Base-by-base conservation (phyloP, 2,113 vertebrate species). In the Oenanthe oenanthe region DNA sequence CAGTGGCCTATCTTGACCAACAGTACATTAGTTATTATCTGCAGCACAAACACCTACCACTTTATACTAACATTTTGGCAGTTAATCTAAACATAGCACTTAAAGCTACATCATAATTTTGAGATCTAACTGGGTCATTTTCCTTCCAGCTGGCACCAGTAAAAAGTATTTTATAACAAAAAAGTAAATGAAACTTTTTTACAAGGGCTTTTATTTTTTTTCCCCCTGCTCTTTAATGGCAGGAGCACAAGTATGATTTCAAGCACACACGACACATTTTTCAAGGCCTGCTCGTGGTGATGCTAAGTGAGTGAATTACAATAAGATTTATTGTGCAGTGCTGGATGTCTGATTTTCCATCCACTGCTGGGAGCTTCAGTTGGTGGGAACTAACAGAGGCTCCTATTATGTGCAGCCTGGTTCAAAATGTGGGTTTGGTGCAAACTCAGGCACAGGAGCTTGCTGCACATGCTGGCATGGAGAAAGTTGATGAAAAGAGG, bases 21-120 rank as follows among this genome's bases (percentile, higher is more conserved):
- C 96, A 98, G 97, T 96, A 97, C 98, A 99, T 99, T 99, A 98
- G 98, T 99, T 99, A 99, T 98, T 98, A 98, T 98, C 97, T 97
- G 97, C 98, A 98, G 98, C 97, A 98, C 98, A 99, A 98, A 99
- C 98, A 99, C 98, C 98, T 99, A 98, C 98, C 98, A 98, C 98
- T 99, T 98, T 99, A 98, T 98, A 98, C 98, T 98, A 98, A 99
- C 98, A 98, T 98, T 98, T 98, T 99, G 99, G 98, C 99, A 99
- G 98, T 97, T 98, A 98, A 98, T 98, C 97, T 98, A 98, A 99
- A 99, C 98, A 98, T 98, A 98, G 98, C 98, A 99, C 99, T 99
- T 99, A 98, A 97, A 98, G 95, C 98, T 98, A 98, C 98, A 97
- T 98, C 97, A 97, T 98, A 98, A 97, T 98, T 98, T 98, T 97